Evolutionary conservation across 2,888 invertebrate species (phyloP), one percentile per base, ranked within the genome.

Genomic region (Lapara coniferarum): DNA sequence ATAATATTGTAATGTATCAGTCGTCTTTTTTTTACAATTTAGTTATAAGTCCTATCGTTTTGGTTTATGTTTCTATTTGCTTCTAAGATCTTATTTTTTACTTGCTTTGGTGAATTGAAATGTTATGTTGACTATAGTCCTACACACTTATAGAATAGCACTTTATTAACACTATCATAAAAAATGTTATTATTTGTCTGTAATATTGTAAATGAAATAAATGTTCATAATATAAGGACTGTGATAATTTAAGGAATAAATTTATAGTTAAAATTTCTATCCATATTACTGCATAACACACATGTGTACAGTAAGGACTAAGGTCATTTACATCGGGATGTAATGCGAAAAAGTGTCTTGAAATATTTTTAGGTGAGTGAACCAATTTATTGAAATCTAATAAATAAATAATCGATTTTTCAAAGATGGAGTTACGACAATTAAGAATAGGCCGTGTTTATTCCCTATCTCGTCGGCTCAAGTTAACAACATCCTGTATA

Each of bases 241-340:
- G 86, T 86, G 86, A 87, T 85, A 84, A 79, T 74, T 75, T 75
- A 79, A 76, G 74, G 79, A 75, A 74, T 37, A 37, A 37, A 37
- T 37, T 75, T 74, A 75, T 73, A 75, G 79, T 77, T 77, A 76
- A 76, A 75, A 70, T 78, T 76, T 81, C 81, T 81, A 82, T 85
- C 85, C 84, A 78, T 73, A 69, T 71, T 72, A 67, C 69, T 66
- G 55, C 14, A 56, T 68, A 70, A 72, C 56, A 73, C 51, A 66
- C 57, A 67, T 51, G 66, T 71, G 37, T 37, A 59, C 13, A 13
- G 13, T 37, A 37, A 37, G 37, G 37, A 37, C 37, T 37, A 37
- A 37, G 6, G 37, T 37, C 37, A 37, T 37, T 2, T 37, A 37
- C 2, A 37, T 37, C 37, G 37, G 4, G 37, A 5, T 6, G 37